Percentiles rank a stretch among this genome's conserved stretches.
These are phyloP conservation scores for Acleris literana DNA, from an alignment of 2,888 invertebrate genomes.

Conservation along the genomic window DNA sequence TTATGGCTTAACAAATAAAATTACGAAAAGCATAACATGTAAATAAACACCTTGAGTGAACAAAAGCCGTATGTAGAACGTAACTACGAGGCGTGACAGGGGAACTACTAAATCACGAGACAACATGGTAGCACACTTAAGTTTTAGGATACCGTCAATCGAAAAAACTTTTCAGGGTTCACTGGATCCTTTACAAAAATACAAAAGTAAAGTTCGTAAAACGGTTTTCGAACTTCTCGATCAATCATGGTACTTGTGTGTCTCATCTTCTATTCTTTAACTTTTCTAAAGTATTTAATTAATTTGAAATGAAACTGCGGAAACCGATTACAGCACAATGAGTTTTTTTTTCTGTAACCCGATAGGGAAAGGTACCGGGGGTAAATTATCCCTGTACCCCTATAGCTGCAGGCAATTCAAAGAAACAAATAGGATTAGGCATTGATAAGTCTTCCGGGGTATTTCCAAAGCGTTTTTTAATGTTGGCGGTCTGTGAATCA, in stretches of 20 bases:
- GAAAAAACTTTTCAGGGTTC: background rate
- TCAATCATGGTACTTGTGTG: no score
- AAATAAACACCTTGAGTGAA: background rate
- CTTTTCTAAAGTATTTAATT: no score
- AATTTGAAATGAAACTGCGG: no score
- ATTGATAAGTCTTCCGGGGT: background rate
- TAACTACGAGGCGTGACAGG: conserved; percentile 25
- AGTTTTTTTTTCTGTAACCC: no score
- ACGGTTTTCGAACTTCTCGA: no score
- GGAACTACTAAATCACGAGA: conserved; percentile 9
- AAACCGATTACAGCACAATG: no score
- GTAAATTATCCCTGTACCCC: background rate
- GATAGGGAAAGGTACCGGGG: background rate
- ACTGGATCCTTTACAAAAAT: no score
- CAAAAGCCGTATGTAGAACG: conserved; percentile 14
- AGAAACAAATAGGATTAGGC: background rate
- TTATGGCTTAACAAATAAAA: conserved; percentile 2
- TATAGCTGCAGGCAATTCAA: background rate
- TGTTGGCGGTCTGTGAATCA: background rate
- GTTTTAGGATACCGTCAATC: conserved; percentile 15
- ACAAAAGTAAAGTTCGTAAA: no score
- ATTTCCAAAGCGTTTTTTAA: background rate
- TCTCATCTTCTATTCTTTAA: no score
- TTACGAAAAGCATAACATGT: background rate
- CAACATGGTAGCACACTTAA: conserved; percentile 12